phyloP scores from a whole-genome alignment of 1,140 invertebrate genomes.

The Brachionus asplanchnoidis region DNA sequence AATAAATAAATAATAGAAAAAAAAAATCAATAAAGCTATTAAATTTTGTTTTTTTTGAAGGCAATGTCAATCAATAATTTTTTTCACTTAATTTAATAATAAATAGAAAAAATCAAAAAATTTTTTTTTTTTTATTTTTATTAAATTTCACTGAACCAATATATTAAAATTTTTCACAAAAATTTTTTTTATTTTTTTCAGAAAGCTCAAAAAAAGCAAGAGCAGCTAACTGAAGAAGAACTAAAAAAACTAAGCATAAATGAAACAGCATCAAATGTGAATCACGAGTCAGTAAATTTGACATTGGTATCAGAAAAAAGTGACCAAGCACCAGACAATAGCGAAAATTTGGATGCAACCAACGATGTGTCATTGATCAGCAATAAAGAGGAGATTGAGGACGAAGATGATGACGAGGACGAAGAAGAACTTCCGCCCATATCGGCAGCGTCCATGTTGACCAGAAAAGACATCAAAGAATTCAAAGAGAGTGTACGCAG shows the following conservation, averaged over 20 bases:
- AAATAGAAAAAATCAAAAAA: too few relatives aligned
- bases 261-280: not conserved
- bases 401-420: slow-evolving; percentile 44
- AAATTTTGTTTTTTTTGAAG: too few relatives aligned
- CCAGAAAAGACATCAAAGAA: slow-evolving; percentile 75
- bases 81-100: too few relatives aligned
- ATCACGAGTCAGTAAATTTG: slow-evolving; percentile 5
- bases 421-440: slow-evolving; percentile 55
- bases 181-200: not conserved
- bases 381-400: not conserved
- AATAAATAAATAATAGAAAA: too few relatives aligned
- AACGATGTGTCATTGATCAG: not conserved
- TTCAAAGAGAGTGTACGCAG: slow-evolving; percentile 71
- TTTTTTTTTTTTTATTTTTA: not conserved
- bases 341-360: not conserved
- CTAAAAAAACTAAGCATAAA: slow-evolving; percentile 8
- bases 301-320: not conserved
- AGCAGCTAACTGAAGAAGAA: slow-evolving; percentile 17
- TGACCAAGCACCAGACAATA: slow-evolving; percentile 42
- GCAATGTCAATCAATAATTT: too few relatives aligned
- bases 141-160: not conserved
- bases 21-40: too few relatives aligned
- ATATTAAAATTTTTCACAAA: not conserved
- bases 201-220: slow-evolving; percentile 34
- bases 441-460: slow-evolving; percentile 88